Base-by-base conservation (phyloP, 2,888 invertebrate genomes). In the Morpho deidamia region DNA sequence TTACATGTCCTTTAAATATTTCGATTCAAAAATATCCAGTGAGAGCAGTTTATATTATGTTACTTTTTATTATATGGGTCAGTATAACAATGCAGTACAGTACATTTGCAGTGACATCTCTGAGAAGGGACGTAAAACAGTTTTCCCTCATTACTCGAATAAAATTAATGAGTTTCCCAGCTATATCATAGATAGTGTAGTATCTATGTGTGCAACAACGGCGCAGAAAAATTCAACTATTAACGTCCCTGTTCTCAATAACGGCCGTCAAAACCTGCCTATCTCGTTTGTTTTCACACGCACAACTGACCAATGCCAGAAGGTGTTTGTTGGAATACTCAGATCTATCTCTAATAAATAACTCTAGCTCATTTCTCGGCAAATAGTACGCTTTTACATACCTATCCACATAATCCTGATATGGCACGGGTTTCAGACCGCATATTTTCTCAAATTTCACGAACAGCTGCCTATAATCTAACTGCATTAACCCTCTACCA, bases 331-430 rank as follows among this genome's bases (percentile, higher is more conserved):
- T 90, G 0, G 97, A 95, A 86, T 99, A 99, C 78, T 97, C 96
- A 56, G 92, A 92, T 74, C 97, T 95, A 40, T 95, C 94, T 63
- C 92, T 92, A 7, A 99, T 92, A 94, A 99, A 99, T 46, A 94
- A 93, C 75, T 99, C 98, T 39, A 99, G 89, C 51, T 94, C 95
- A 57, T 92, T 92, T 68, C 98, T 95, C 0, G 98, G 96, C 64
- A 97, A 91, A 86, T 99, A 99, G 78, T 95, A 99, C 0, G 99
- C 98, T 78, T 99, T 99, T 0, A 99, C 96, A 74, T 98, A 99
- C 51, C 93, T 92, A 81, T 99, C 99, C 0, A 99, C 98, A 70
- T 96, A 97, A 52, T 96, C 95, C 61, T 95, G 93, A 70, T 96
- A 95, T 0, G 98, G 97, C 11, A 97, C 91, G 2, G 97, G 97